Conservation (phyloP, 2,113 vertebrate species). For the Merops nubicus region DNA sequence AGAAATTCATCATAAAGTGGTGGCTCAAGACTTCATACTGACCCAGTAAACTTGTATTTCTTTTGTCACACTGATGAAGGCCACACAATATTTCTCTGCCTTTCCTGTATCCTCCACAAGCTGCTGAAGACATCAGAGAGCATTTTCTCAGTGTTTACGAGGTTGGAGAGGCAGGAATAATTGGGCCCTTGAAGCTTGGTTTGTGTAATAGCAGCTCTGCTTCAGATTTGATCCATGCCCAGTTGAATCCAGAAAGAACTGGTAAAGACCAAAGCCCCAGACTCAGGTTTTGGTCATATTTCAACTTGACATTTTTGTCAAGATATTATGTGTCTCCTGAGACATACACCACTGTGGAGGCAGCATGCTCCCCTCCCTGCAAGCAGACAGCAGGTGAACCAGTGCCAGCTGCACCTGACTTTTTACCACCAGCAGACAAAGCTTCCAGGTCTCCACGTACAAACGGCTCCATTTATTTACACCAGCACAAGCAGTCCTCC, state of each 20-base stretch:
- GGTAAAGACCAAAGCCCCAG: neutral
- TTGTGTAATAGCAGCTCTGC: neutral
- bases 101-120: neutral
- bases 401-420: slow-evolving; percentile 20
- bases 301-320: neutral
- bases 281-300: neutral
- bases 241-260: neutral
- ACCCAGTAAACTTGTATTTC: neutral
- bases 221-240: neutral
- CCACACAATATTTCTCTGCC: neutral
- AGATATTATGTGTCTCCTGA: neutral
- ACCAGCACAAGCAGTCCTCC: neutral
- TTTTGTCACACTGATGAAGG: neutral
- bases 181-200: neutral
- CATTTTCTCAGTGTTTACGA: neutral
- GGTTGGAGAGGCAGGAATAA: neutral
- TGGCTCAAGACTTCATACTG: neutral
- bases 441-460: neutral
- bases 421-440: neutral
- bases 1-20: neutral
- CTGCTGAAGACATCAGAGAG: neutral
- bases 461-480: neutral
- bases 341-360: neutral
- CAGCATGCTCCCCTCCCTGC: neutral
- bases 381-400: neutral